Evolutionary conservation across 2,113 vertebrate species (phyloP), one percentile per base, ranked within the genome.

Genomic region (Nyctereutes procyonoides): DNA sequence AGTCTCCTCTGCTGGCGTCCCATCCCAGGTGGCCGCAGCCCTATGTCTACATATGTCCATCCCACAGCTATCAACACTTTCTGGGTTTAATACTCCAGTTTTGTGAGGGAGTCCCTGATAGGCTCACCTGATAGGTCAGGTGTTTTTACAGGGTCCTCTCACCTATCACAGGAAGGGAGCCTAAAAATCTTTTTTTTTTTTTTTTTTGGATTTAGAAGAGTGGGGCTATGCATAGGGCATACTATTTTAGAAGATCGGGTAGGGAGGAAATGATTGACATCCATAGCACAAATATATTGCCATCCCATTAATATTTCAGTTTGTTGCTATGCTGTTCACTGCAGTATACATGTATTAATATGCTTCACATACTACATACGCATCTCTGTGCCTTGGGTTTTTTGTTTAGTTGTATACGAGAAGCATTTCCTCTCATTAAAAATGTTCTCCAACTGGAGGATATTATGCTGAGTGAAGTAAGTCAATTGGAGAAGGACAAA

Each of bases 161-260:
- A 60, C 5, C 35, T 60, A 28, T 35, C 80, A 22, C 26, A 76
- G 48, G 38, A 82, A 86, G 3, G 14, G 48, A 65, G 55, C 26
- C 83, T 97, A 55, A 83, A 22, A 56, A 32, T 53, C 14, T 43
- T 20, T 8, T 51, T 83, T 43, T 43, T 43, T 43, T 43, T 43
- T 43, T 43, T 86, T 30, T 48, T 38, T 38, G 35, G n/a, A 35
- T 71, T 53, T 73, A 10, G 38, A 85, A 48, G 30, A 13, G 1
- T 28, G 26, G 35, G n/a, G 14, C n/a, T 58, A n/a, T 26, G 30
- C 2, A 16, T 84, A 35, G 43, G 17, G 69, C 3, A 26, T 12
- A 67, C 80, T 87, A 86, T 77, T 93, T 71, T 95, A 81, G 63
- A 87, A 93, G 56, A 89, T 60, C 30, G n/a, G 67, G 55, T 65